Evolutionary conservation across 2,888 invertebrate genomes (phyloP).

Genomic region (Strigamia transsilvanica): DNA sequence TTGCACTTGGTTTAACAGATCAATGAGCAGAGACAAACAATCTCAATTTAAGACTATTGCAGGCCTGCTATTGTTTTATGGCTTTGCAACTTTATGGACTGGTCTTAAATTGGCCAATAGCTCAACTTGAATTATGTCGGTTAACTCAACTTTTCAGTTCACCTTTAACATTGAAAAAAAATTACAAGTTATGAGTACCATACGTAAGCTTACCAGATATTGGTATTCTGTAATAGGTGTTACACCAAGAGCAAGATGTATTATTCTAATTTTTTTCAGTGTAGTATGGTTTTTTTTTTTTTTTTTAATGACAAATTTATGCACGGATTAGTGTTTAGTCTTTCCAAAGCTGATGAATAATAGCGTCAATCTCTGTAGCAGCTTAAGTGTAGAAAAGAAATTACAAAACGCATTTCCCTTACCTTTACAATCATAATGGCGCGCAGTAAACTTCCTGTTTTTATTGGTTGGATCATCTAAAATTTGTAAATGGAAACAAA

Average conservation of each 20-base stretch:
- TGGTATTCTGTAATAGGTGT: no score
- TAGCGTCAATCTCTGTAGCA: not conserved
- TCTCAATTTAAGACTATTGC: not conserved
- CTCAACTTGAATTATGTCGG: not conserved
- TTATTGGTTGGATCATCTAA: not conserved
- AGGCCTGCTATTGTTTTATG: not conserved
- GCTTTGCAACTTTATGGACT: not conserved
- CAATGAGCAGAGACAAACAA: not conserved
- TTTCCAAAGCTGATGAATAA: conserved; percentile 10
- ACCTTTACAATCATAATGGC: not conserved
- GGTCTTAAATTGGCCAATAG: not conserved
- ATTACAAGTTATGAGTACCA: not conserved
- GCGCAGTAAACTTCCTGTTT: not conserved
- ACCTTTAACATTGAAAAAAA: not conserved
- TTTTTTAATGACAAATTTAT: not conserved
- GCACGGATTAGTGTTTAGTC: conserved; percentile 21
- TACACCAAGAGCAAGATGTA: no score
- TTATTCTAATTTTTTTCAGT: no score
- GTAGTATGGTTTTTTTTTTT: no score
- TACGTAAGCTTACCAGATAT: no score
- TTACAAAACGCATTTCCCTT: not conserved
- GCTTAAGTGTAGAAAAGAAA: conserved; percentile 15
- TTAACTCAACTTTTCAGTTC: not conserved
- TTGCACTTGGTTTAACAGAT: not conserved
- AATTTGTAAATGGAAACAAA: not conserved